Percentiles rank a stretch among this genome's conserved stretches.
Evolutionary conservation across 2,113 vertebrate species (phyloP).

Genomic region (Seriola aureovittata): DNA sequence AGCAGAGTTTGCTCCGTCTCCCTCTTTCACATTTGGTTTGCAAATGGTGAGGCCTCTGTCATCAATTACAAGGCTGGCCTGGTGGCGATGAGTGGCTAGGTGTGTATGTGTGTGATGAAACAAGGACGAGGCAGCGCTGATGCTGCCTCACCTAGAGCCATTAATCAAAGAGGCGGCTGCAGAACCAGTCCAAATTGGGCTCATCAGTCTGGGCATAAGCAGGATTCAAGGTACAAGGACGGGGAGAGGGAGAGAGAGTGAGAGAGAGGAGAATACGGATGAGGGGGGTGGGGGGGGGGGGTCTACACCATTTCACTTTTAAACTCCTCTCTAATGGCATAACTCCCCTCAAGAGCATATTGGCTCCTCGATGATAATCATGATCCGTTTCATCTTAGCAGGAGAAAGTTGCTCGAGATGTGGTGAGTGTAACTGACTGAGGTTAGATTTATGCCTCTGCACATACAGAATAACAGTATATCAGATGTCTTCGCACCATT

Average conservation of each 20-base stretch:
- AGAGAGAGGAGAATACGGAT: constrained; percentile 17
- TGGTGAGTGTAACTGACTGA: neutral
- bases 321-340: neutral
- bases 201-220: constrained; percentile 91
- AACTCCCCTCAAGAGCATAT: neutral
- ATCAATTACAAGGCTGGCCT: constrained; percentile 91
- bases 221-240: constrained; percentile 78
- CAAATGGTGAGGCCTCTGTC: constrained; percentile 90
- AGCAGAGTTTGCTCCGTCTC: constrained; percentile 82
- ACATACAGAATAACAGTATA: neutral
- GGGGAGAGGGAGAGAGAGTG: constrained; percentile 26
- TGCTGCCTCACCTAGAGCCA: constrained; percentile 87
- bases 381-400: neutral
- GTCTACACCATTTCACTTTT: constrained; percentile 10
- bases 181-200: constrained; percentile 90
- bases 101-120: constrained; percentile 75
- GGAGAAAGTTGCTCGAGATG: neutral
- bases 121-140: constrained; percentile 88
- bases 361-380: neutral
- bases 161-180: constrained; percentile 91
- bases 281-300: constrained; percentile 19
- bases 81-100: constrained; percentile 82
- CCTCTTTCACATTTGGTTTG: constrained; percentile 92
- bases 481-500: neutral
- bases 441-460: neutral